Base-by-base conservation (phyloP, 2,113 vertebrate genomes). In the Geococcyx californianus region DNA sequence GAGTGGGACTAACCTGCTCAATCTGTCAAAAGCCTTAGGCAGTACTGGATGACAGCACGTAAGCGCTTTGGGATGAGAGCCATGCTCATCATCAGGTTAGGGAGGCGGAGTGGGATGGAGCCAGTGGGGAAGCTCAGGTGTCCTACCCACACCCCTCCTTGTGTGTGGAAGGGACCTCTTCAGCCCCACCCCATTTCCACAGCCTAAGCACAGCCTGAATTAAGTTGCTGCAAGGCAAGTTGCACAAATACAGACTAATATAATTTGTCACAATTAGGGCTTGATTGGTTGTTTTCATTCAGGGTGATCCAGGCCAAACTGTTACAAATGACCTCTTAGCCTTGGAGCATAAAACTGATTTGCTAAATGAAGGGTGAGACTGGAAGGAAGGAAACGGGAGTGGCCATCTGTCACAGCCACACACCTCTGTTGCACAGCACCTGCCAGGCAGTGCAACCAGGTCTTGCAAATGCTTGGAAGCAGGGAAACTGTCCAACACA, bases 181-280 rank as follows among this genome's bases (percentile, higher is more conserved):
- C 6, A 74, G 26, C 56, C 55, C 56, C 13, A 3, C 88, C 42
- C 3, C 31, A 0, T 54, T 62, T 47, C 86, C 51, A 51, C 0
- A 1, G 29, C 67, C 73, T 52, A 26, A 74, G 51, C 60, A 36
- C 38, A 56, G 63, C 79, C 75, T 8, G 83, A 62, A 91, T 93
- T 24, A 62, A 92, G 92, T 78, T 82, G 68, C 86, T 73, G 80
- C 62, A 19, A 58, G 5, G 40, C 62, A 64, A 93, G 88, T 82
- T 79, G 74, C 86, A 84, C 80, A 87, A 93, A 75, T 63, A 25
- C 66, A 72, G 76, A 34, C 93, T 96, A 94, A 96, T 95, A 79
- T 82, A 87, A 97, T 96, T 95, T 96, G 96, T 96, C 84, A 73
- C 90, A 94, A 95, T 96, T 96, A 96, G 64, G 80, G 69, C 42